Percentiles rank a stretch among this genome's conserved stretches.
These are phyloP conservation scores for Pyrgus malvae DNA, from an alignment of 2,888 invertebrate genomes.

Conservation along the genomic window DNA sequence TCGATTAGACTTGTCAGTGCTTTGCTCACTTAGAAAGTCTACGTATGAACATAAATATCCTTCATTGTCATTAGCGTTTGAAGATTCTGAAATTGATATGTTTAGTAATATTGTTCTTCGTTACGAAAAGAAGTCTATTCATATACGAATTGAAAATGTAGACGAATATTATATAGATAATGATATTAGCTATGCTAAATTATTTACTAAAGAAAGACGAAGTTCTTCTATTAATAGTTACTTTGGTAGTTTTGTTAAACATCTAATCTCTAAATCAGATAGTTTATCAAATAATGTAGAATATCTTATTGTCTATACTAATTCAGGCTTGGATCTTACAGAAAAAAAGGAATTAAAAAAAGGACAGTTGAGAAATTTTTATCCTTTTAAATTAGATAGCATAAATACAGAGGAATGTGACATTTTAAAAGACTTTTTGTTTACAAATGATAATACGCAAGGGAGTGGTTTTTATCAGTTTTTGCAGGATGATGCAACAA, in stretches of 20 bases:
- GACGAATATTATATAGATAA: slow-evolving; percentile 34
- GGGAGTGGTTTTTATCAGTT: slow-evolving; percentile 31
- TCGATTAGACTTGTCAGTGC: slow-evolving; percentile 40
- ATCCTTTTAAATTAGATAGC: slow-evolving; percentile 34
- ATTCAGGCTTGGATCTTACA: slow-evolving; percentile 34
- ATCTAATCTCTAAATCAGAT: no score
- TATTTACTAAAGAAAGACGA: slow-evolving; percentile 29
- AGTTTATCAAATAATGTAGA: slow-evolving; percentile 16
- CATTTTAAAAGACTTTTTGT: slow-evolving; percentile 30
- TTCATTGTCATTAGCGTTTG: slow-evolving; percentile 38
- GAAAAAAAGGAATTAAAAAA: slow-evolving; percentile 32
- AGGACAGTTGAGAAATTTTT: slow-evolving; percentile 33
- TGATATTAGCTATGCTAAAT: slow-evolving; percentile 33
- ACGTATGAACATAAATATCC: slow-evolving; percentile 40
- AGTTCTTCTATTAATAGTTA: slow-evolving; percentile 34
- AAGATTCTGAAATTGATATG: slow-evolving; percentile 36
- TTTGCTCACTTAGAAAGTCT: slow-evolving; percentile 31
- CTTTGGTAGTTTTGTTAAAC: slow-evolving; percentile 34
- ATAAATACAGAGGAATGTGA: background rate
- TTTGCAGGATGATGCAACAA: slow-evolving; percentile 36
- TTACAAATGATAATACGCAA: slow-evolving; percentile 22
- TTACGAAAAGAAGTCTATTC: slow-evolving; percentile 32
- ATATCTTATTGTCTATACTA: slow-evolving; percentile 26
- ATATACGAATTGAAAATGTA: slow-evolving; percentile 32
- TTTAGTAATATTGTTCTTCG: slow-evolving; percentile 32